phyloP scores from a whole-genome alignment of 2,113 vertebrate genomes.

The Benitochromis conjunctus region DNA sequence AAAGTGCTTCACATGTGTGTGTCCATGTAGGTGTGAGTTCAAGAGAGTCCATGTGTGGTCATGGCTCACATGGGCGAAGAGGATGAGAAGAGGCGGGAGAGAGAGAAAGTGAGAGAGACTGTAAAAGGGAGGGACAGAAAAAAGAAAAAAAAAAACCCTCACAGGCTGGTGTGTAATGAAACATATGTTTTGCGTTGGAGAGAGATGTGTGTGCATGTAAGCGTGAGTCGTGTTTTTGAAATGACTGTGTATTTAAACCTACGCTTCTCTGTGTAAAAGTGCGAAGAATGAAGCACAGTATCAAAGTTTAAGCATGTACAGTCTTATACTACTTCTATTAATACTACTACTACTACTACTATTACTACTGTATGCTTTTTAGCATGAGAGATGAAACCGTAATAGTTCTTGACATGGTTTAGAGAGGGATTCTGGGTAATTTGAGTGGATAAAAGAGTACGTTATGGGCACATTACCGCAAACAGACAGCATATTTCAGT shows the following conservation, averaged over 20 bases:
- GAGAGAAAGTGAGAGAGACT: neutral
- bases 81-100: neutral
- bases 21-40: conserved; percentile 5
- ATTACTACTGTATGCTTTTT: neutral
- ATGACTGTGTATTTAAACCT: neutral
- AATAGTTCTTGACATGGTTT: neutral
- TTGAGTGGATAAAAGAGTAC: conserved; percentile 2
- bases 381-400: neutral
- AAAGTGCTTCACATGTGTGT: neutral
- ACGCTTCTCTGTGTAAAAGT: neutral
- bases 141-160: neutral
- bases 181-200: neutral
- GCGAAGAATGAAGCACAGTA: neutral
- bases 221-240: neutral
- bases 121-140: neutral
- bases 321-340: neutral
- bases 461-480: neutral
- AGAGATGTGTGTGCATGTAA: neutral
- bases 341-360: neutral
- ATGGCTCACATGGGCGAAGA: neutral
- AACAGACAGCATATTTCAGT: neutral
- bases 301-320: neutral
- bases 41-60: neutral
- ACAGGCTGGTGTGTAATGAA: neutral
- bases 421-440: neutral